Evolutionary conservation across 2,888 invertebrate genomes (phyloP).

Genomic region (Synergus laeviventris): DNA sequence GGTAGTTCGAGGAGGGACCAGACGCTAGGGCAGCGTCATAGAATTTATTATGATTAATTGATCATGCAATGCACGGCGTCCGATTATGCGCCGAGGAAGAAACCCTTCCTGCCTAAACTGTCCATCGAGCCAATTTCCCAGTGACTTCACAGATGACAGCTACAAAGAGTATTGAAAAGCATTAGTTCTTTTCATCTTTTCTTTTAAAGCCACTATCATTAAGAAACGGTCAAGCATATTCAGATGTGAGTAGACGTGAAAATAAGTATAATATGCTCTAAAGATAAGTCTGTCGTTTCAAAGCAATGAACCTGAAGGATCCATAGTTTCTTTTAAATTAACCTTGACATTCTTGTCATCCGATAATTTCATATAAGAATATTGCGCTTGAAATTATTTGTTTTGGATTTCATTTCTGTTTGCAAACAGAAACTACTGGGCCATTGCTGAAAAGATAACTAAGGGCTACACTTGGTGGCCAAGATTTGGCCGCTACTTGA

Average conservation of each 20-base stretch:
- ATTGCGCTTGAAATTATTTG: neutral
- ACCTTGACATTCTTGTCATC: neutral
- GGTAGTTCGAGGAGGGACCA: constrained; percentile 40
- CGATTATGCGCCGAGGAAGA: constrained; percentile 22
- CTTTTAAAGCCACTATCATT: neutral
- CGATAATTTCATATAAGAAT: neutral
- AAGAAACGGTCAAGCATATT: neutral
- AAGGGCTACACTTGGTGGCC: too few species aligned
- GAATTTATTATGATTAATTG: constrained; percentile 39
- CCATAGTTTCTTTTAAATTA: neutral
- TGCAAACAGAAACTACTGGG: too few species aligned
- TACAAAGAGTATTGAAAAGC: neutral
- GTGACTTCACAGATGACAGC: constrained; percentile 4
- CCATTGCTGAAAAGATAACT: too few species aligned
- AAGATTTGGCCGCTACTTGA: too few species aligned
- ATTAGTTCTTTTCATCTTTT: neutral
- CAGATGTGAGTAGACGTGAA: neutral
- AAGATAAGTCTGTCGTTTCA: neutral
- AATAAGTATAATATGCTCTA: neutral
- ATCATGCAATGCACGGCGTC: constrained; percentile 23
- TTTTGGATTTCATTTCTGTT: neutral
- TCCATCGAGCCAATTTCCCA: constrained; percentile 19
- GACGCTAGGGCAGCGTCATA: constrained; percentile 19
- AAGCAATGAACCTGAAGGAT: neutral
- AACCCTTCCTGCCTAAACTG: constrained; percentile 21